Base-by-base conservation (phyloP, 2,113 vertebrate species). In the Chionodraco myersi region DNA sequence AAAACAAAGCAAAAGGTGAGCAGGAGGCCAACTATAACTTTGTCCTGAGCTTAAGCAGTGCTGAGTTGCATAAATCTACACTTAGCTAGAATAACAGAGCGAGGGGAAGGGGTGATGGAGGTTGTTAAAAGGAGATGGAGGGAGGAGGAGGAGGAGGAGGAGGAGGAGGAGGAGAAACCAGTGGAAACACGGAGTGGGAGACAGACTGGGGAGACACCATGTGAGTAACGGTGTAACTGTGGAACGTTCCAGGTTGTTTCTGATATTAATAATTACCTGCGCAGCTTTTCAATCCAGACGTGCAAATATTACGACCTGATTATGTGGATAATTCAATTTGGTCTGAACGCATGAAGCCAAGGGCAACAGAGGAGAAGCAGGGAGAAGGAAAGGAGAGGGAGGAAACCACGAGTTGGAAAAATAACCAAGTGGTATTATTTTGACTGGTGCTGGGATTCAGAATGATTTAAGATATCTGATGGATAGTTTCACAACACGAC, bases 31-130 rank as follows among this genome's bases (percentile, higher is more conserved):
- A 91, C 57, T 78, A 82, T 78, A 90, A 90, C 86, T 54, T 56
- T 89, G 85, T 89, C 61, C 73, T 75, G 88, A 91, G 85, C 61
- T 71, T 87, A 75, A 73, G 79, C 86, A 85, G 86, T 87, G 92
- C 89, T 88, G 91, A 90, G 87, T 74, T 89, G 88, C 89, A 92
- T 82, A 91, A 91, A 91, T 75, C 62, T 74, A 85, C 80, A 85
- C 80, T 90, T 88, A 82, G 88, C 81, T 74, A 87, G 72, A 91
- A 92, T 83, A 92, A 93, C 85, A 92, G 76, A 73, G 72, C 4
- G 18, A 66, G 77, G 82, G 60, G 71, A 69, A 79, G 84, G 75
- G 70, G 79, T n/a, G 82, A 77, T 53, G 84, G 84, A 90, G 83
- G 89, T 86, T 88, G 86, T 92, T 91, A 82, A 72, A 84, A 61